A percentile compares a stretch with the other conserved stretches of the same genome.
These are phyloP conservation scores for Panulirus ornatus DNA, from an alignment of 1,140 invertebrate species.

Conservation along the genomic window DNA sequence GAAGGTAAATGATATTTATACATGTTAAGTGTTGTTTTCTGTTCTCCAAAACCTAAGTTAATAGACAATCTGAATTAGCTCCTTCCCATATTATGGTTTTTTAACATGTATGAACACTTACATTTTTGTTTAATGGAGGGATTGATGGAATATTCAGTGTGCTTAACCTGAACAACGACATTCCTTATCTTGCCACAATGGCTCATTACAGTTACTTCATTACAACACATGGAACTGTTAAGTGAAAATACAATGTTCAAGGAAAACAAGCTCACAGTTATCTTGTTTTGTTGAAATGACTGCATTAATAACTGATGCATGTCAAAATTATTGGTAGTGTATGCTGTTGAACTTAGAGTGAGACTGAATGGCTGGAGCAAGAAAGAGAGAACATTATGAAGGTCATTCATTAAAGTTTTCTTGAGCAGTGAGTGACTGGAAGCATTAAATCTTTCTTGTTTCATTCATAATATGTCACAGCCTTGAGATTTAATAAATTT, in stretches of 20 bases:
- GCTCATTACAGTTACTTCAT: conserved; percentile 29
- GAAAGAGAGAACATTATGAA: conserved; percentile 34
- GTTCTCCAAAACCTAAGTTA: no score
- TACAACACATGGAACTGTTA: conserved; percentile 30
- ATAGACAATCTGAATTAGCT: no score
- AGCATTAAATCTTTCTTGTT: conserved; percentile 1
- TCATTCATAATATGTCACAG: conserved; percentile 25
- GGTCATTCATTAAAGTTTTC: conserved; percentile 40
- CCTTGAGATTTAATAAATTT: conserved; percentile 47
- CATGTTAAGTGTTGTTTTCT: no score
- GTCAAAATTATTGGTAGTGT: not conserved
- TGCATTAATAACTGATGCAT: conserved; percentile 4
- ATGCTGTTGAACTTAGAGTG: conserved; percentile 40
- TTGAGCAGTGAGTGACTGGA: conserved; percentile 43
- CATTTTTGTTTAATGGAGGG: no score
- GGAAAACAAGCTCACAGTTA: conserved; percentile 19
- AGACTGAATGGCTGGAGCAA: conserved; percentile 19
- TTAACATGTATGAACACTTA: no score
- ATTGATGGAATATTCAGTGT: not conserved
- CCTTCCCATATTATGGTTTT: no score
- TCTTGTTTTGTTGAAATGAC: conserved; percentile 1
- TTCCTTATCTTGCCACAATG: conserved; percentile 40
- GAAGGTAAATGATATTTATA: no score
- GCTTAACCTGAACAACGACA: conserved; percentile 37
- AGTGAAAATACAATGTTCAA: conserved; percentile 48